Base-by-base conservation (phyloP, 2,113 vertebrate genomes). In the Scophthalmus maximus region DNA sequence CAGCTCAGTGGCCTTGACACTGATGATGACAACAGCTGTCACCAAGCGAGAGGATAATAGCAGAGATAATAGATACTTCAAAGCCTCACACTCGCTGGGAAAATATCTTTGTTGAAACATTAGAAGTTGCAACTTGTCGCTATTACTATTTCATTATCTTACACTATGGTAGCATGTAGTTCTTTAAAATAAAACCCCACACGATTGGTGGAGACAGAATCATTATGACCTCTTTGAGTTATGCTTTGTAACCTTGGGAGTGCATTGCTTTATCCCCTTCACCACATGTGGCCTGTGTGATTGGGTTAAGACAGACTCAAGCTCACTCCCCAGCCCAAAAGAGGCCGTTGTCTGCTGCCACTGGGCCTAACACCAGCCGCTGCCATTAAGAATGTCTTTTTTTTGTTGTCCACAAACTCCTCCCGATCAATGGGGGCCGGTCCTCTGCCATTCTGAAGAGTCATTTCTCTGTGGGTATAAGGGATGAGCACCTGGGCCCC, bases 11-110 rank as follows among this genome's bases (percentile, higher is more conserved):
- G 80, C 78, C 72, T 84, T 40, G 12, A 85, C 78, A 60, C 34
- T 42, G 83, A 84, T 42, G 83, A 84, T 78, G 84, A 90, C 85
- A 87, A 81, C 77, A 87, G 71, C 79, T 87, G 85, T 92, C 91
- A 83, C 56, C 68, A n/a, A 60, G 79, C 38, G 42, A 73, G 67
- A 83, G 77, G 70, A 82, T 81, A 79, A 82, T n/a, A 74, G 73
- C 52, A 27, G 72, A 70, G 52, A 75, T 57, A 23, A 73, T 55
- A 71, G 59, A 70, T 50, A 49, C 65, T 76, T 85, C 67, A 84
- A 86, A 83, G 70, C 32, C 42, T 71, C 42, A 26, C 4, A 44
- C 52, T 50, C n/a, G 30, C 14, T 18, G 34, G 65, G 44, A 72
- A 78, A 70, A 69, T 67, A 26, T 51, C 23, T 46, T 1, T 10